Evolutionary conservation across 2,888 invertebrate genomes (phyloP).

Genomic region (Melinaea menophilus): DNA sequence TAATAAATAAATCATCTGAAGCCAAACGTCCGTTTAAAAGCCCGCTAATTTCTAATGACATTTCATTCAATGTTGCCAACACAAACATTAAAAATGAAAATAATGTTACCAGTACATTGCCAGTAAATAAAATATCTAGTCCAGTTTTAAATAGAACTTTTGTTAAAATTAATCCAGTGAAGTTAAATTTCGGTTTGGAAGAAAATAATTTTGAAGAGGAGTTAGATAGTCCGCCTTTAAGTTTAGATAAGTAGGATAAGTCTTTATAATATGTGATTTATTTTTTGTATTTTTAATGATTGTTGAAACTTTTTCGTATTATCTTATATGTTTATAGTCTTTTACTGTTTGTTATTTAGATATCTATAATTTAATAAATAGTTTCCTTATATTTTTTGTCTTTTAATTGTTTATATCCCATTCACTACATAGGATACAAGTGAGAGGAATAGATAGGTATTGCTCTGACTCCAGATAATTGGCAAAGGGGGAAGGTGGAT

Average conservation of each 20-base stretch:
- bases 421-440: too few species aligned
- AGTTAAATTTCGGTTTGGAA: slow-evolving; percentile 47
- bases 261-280: too few species aligned
- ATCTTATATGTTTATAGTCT: too few species aligned
- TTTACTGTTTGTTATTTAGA: too few species aligned
- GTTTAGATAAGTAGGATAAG: slow-evolving; percentile 45
- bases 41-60: slow-evolving; percentile 46
- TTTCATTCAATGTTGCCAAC: slow-evolving; percentile 40
- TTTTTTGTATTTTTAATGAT: too few species aligned
- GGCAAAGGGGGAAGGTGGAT: too few species aligned
- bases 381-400: too few species aligned
- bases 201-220: slow-evolving; percentile 56
- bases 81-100: slow-evolving; percentile 16
- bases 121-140: slow-evolving; percentile 34
- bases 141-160: slow-evolving; percentile 51
- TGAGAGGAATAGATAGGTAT: too few species aligned
- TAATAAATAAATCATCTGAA: slow-evolving; percentile 56
- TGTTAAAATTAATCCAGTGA: slow-evolving; percentile 56
- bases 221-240: slow-evolving; percentile 69
- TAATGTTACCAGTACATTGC: not conserved
- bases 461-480: too few species aligned
- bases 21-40: slow-evolving; percentile 61
- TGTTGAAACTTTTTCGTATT: too few species aligned
- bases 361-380: too few species aligned
- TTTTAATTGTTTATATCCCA: too few species aligned